Evolutionary conservation across 2,797 vertebrate species (phyloP), one percentile per base, ranked within the genome.

Genomic region (Chloroceryle amazona): DNA sequence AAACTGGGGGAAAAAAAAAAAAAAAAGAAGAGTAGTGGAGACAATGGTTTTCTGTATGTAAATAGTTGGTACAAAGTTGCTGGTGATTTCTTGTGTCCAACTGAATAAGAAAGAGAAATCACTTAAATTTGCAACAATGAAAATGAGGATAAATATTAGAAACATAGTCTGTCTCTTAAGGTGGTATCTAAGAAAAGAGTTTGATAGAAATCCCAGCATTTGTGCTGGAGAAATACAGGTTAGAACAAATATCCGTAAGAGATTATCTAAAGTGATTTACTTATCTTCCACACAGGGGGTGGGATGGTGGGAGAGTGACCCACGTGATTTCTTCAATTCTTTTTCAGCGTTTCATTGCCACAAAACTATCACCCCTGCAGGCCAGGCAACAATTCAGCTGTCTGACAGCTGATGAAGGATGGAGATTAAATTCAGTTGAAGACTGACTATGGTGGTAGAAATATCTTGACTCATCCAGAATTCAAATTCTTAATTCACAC

Each of bases 371-470:
- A 74, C 6, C 57, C 60, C 85, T 0, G 0, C 52, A 90, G 88
- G 92, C 90, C 73, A 75, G n/a, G 70, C 67, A 72, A 1, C 72
- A 13, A 41, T 74, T 95, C 93, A 87, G 86, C 84, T 95, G 95
- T 66, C 52, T 94, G 79, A 88, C 93, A 96, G 81, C 61, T 94
- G 93, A 91, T 78, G 61, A 47, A 86, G 41, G 79, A 60, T 52
- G 61, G 58, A 83, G 72, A 83, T 88, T 86, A 86, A 89, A 82
- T n/a, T 93, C 67, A 74, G 39, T 22, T 89, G 89, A 66, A 82
- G 63, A 47, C 55, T 70, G 63, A 62, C 47, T 58, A 21, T 67
- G n/a, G n/a, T 73, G 44, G 22, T 46, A 85, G 60, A 90, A 93
- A 80, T 66, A 67, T 14, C 37, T 92, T 85, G 74, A 63, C 86